phyloP scores from a whole-genome alignment of 1,140 invertebrate species.

The Sitophilus oryzae region DNA sequence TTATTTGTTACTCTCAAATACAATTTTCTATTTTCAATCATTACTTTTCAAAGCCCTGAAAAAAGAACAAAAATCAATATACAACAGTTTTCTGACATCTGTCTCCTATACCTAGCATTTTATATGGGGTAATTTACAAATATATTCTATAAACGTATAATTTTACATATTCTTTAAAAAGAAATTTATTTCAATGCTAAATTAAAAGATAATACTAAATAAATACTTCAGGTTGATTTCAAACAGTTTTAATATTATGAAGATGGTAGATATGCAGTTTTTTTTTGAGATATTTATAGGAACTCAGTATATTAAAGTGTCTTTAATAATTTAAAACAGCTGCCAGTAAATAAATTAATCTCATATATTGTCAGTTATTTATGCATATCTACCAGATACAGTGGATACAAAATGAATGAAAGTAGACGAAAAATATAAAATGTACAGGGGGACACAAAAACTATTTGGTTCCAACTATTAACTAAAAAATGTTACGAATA shows the following conservation, averaged over 20 bases:
- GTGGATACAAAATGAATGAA: not conserved
- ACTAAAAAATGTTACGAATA: not conserved
- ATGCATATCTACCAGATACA: not conserved
- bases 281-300: too few relatives aligned
- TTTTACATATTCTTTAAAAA: not conserved
- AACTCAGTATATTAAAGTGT: not conserved
- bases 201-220: not conserved
- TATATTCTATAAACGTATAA: not conserved
- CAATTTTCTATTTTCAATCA: too few relatives aligned
- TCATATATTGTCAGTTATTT: not conserved
- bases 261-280: too few relatives aligned
- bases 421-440: not conserved
- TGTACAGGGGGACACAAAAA: conserved; percentile 1
- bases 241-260: too few relatives aligned
- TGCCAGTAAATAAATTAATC: not conserved
- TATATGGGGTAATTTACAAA: not conserved
- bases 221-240: not conserved
- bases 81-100: not conserved
- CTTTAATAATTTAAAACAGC: not conserved
- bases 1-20: too few relatives aligned
- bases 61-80: not conserved
- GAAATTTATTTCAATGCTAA: not conserved
- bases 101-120: not conserved
- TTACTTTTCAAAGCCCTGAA: too few relatives aligned
- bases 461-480: conserved; percentile 1